Percentiles rank a stretch among this genome's conserved stretches.
Conservation (phyloP, 1,140 invertebrate species). For the Lepidostoma basale region DNA sequence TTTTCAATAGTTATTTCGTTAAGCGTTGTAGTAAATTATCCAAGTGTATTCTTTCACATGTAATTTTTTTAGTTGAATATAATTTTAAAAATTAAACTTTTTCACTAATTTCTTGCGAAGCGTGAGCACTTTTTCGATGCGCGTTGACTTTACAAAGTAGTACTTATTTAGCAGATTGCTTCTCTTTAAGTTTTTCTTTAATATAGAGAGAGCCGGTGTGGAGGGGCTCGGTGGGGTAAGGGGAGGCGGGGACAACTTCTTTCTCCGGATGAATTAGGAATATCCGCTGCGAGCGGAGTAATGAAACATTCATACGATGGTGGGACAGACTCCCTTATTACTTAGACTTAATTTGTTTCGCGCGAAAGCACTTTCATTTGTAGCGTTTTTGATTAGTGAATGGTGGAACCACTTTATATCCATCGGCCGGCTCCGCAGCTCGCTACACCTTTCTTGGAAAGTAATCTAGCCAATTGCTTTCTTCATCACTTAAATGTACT, state of each 20-base stretch:
- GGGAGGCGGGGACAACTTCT: constrained; percentile 43
- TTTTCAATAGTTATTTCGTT: too few species aligned
- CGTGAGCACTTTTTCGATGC: background rate
- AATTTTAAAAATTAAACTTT: too few species aligned
- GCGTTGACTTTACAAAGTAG: constrained; percentile 40
- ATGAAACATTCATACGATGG: constrained; percentile 46
- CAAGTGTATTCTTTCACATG: too few species aligned
- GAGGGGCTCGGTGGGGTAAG: constrained; percentile 20
- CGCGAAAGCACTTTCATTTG: constrained; percentile 45
- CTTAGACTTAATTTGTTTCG: constrained; percentile 46
- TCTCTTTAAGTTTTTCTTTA: constrained; percentile 63
- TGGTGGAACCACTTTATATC: constrained; percentile 18
- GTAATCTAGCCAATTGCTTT: constrained; percentile 28
- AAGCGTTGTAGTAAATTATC: too few species aligned
- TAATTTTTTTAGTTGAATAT: too few species aligned
- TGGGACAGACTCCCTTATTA: constrained; percentile 40
- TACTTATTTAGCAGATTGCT: constrained; percentile 64
- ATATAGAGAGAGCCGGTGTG: constrained; percentile 51
- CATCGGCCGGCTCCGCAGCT: background rate
- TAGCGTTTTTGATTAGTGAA: constrained; percentile 45
- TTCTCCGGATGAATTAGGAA: constrained; percentile 46
- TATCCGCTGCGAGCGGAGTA: constrained; percentile 43
- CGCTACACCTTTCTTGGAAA: constrained; percentile 5
- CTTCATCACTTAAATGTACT: constrained; percentile 25
- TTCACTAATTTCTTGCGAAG: too few species aligned